Base-by-base conservation (phyloP, 2,113 vertebrate species). In the Miniopterus natalensis region DNA sequence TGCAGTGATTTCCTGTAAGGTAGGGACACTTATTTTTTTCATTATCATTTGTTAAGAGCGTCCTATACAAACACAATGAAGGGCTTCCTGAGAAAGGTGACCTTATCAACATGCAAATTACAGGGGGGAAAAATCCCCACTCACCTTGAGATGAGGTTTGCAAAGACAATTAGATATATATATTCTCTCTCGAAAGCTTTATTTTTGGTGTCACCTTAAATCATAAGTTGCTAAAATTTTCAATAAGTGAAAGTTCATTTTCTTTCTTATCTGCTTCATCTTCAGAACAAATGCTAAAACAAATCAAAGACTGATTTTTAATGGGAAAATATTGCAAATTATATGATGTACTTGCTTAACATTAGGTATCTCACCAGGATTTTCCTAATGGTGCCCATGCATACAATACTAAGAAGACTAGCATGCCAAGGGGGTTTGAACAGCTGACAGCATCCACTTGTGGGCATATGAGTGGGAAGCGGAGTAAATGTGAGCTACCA, bases 1-100 rank as follows among this genome's bases (percentile, higher is more conserved):
- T 45, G 11, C 36, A 42, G 27, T 91, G 8, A 66, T 94, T 95
- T 95, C 31, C 13, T 5, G 3, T 85, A 95, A 97, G 95, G 97
- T 97, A 97, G 59, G 84, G 47, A 51, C 2, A 42, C 2, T 40
- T 8, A 25, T 42, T 80, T 55, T 65, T 79, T 85, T 6, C 42
- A 29, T 71, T 95, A 75, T 12, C 11, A 29, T 59, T 49, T 75
- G 27, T 84, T 92, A 5, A 36, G 14, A 65, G 1, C 10, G 75
- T 42, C 4, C 21, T 83, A 9, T 11, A 45, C 2, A 61, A 59
- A 65, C 42, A 42, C 40, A 68, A 18, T 63, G 2, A 70, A 47
- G 12, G 4, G 4, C 13, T 83, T 63, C 31, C 29, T 57, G 5
- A 85, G 23, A 70, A 84, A 83, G 31, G 0, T 53, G 59, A 61